phyloP scores from a whole-genome alignment of 2,113 vertebrate species.

The Cercocebus atys region DNA sequence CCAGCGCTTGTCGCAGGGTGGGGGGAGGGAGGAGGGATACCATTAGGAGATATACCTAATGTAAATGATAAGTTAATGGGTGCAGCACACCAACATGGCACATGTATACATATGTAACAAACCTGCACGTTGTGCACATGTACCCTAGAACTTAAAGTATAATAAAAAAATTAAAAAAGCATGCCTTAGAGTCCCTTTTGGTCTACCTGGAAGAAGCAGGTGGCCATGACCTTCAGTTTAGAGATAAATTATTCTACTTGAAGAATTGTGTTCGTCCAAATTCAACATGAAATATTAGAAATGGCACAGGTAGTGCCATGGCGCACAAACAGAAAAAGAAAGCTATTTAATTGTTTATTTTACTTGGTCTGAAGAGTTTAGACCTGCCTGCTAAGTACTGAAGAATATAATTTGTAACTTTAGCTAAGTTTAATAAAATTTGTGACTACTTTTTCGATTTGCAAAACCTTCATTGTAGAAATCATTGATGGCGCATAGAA shows the following conservation, averaged over 20 bases:
- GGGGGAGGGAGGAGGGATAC: too few species aligned
- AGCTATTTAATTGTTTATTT: not conserved
- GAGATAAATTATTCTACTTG: not conserved
- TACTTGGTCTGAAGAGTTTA: not conserved
- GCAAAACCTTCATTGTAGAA: not conserved
- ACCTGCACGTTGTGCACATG: too few species aligned
- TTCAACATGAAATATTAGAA: not conserved
- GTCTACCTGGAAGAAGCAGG: not conserved
- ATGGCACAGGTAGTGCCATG: not conserved
- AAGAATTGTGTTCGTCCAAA: not conserved
- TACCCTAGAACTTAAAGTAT: too few species aligned
- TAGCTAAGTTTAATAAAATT: not conserved
- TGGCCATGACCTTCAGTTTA: not conserved
- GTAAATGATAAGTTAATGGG: too few species aligned
- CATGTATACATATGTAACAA: too few species aligned
- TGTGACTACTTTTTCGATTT: not conserved
- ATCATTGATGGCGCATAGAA: not conserved
- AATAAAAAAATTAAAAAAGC: not conserved
- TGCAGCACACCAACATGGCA: too few species aligned
- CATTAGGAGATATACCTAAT: too few species aligned
- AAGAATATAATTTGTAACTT: not conserved
- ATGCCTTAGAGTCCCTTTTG: not conserved
- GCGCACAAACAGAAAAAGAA: not conserved
- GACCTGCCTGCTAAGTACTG: not conserved
- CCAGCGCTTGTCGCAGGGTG: fast-evolving